Base-by-base conservation (phyloP, 2,113 vertebrate species). In the Toxostoma redivivum region DNA sequence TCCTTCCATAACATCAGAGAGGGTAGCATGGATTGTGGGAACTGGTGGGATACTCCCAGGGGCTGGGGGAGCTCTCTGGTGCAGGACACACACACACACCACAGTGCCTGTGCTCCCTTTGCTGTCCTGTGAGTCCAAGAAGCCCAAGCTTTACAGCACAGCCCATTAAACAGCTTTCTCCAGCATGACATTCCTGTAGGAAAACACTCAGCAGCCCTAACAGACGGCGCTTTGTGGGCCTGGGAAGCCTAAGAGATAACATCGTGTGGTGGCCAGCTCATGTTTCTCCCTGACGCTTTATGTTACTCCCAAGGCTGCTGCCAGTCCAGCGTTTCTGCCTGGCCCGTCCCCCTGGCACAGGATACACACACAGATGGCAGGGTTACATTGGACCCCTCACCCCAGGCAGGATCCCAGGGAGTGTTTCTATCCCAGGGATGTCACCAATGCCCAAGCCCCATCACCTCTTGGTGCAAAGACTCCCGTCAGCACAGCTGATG, bases 231-330 rank as follows among this genome's bases (percentile, higher is more conserved):
- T 95, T 84, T 95, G 95, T 86, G 87, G 62, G 51, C n/a, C 72
- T 93, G 76, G 65, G 82, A 71, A 84, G 84, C 38, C 69, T 19
- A 28, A 65, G 40, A 91, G 84, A 95, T 92, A 95, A 89, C 67
- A 88, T 94, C 85, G 19, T 57, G 81, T 44, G 81, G 77, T 61
- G 19, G 7, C 30, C 85, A 57, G 85, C 91, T 96, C 67, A 35
- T 66, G 79, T 95, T 94, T 90, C 89, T 25, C 25, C 25, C 54
- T 4, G 9, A 40, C 0, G 76, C 74, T 81, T 95, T 73, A 37
- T 62, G 91, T 94, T 94, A 87, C 94, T 38, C 30, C 78, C 1
- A 7, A 62, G 80, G 77, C 81, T 90, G 73, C 30, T 44, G 58
- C 67, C 60, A 53, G 4, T 48, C 44, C 35, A 51, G 33, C 48